Evolutionary conservation across 2,888 invertebrate species (phyloP).

Genomic region (Pachymerium ferrugineum): DNA sequence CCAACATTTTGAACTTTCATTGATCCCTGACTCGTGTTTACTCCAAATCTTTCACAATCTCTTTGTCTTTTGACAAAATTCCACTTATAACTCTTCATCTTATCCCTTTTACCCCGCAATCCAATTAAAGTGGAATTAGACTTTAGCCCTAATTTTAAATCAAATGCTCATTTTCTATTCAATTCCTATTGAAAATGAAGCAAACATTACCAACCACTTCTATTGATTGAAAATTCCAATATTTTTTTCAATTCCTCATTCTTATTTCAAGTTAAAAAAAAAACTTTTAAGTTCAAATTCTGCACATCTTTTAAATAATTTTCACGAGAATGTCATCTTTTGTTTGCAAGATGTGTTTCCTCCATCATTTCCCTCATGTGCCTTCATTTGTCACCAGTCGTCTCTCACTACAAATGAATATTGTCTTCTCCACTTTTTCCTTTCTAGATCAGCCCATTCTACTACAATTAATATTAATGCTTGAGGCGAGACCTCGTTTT

Average conservation of each 20-base stretch:
- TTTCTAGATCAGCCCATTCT: background rate
- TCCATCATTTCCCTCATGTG: background rate
- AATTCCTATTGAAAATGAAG: too few species aligned
- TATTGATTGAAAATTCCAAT: too few species aligned
- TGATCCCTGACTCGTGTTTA: background rate
- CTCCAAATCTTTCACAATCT: background rate
- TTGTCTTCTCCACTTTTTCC: background rate
- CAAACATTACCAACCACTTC: too few species aligned
- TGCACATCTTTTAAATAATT: background rate
- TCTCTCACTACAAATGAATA: background rate
- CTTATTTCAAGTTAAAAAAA: background rate
- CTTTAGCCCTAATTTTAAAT: too few species aligned
- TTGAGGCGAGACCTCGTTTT: background rate
- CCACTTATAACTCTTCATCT: background rate
- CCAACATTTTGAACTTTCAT: constrained; percentile 1
- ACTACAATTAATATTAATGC: constrained; percentile 19
- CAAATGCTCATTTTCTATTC: too few species aligned
- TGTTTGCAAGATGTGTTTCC: background rate
- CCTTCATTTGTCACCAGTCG: background rate
- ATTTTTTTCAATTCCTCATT: background rate
- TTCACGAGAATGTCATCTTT: background rate
- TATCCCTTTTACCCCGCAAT: too few species aligned
- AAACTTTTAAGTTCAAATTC: background rate
- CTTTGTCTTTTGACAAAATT: background rate
- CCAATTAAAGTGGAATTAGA: too few species aligned